Base-by-base conservation (phyloP, 2,888 invertebrate genomes). In the Hydrotaea cyrtoneurina region DNA sequence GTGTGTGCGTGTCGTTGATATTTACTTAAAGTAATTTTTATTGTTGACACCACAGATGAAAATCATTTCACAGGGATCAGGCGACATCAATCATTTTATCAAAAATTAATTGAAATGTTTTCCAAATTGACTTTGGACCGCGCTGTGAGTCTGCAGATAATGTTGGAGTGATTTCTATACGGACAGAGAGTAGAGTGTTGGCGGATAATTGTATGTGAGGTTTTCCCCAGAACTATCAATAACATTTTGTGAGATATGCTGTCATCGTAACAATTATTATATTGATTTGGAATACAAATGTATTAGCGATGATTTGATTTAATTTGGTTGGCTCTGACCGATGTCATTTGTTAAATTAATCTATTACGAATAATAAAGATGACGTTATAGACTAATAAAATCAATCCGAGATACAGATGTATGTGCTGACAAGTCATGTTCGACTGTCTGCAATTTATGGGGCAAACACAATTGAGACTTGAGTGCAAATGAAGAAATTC, bases 11-110 rank as follows among this genome's bases (percentile, higher is more conserved):
- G 11, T 62, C 31, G 62, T 13, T 62, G 66, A 15, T 64, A 64
- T 64, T 64, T 64, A 36, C 36, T 36, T n/a, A 64, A 64, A 17
- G 66, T 43, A 66, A 66, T 66, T 66, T 66, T 69, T 69, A 69
- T 23, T 46, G 69, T 15, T 69, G n/a, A 69, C 46, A 69, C 10
- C 21, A 39, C 23, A 15, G 23, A 11, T 21, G 21, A 69, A 69
- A 69, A 46, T 69, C 21, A 69, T 39, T 43, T 43, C 23, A 69
- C 7, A 23, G 13, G 39, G 23, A 15, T 69, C 43, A 46, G 11
- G 17, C 15, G 43, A 66, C 66, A 66, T 66, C 66, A 66, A 66
- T 66, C 66, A 43, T 66, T 39, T 66, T 15, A 46, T 69, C 69
- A 69, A 21, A 31, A 69, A 23, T 69, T 69, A 69, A 69, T 69